Evolutionary conservation across 2,113 vertebrate genomes (phyloP).

Genomic region (Embiotoca jacksoni): DNA sequence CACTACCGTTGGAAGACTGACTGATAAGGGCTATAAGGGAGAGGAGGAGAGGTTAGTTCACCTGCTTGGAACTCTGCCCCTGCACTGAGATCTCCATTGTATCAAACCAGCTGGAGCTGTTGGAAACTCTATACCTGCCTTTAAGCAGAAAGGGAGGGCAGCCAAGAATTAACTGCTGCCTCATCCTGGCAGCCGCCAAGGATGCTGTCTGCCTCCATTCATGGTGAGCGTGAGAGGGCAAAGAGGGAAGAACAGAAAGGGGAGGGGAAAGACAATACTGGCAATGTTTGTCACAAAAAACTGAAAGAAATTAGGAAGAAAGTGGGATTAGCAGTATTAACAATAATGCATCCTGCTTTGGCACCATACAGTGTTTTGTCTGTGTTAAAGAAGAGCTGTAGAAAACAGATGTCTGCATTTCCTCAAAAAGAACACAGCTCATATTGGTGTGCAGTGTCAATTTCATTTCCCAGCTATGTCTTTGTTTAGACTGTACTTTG

Average conservation of each 20-base stretch:
- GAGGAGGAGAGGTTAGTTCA: constrained; percentile 74
- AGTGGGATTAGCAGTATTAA: constrained; percentile 30
- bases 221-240: constrained; percentile 70
- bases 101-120: constrained; percentile 84
- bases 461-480: constrained; percentile 41
- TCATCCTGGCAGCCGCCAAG: constrained; percentile 81
- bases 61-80: constrained; percentile 79
- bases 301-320: constrained; percentile 32
- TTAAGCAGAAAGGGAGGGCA: constrained; percentile 83
- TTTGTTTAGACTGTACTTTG: constrained; percentile 25
- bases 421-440: constrained; percentile 31
- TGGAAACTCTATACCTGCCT: constrained; percentile 85
- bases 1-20: constrained; percentile 45
- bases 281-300: constrained; percentile 55
- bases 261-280: constrained; percentile 37
- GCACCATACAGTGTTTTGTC: constrained; percentile 15
- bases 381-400: constrained; percentile 30
- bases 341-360: constrained; percentile 29
- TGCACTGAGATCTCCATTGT: constrained; percentile 81
- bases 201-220: constrained; percentile 83
- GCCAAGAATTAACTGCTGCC: constrained; percentile 86
- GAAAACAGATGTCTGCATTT: constrained; percentile 60
- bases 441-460: constrained; percentile 50
- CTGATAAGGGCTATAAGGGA: constrained; percentile 55
- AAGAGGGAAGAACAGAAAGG: constrained; percentile 52